Base-by-base conservation (phyloP, 2,888 invertebrate species). In the Melipona bicolor region DNA sequence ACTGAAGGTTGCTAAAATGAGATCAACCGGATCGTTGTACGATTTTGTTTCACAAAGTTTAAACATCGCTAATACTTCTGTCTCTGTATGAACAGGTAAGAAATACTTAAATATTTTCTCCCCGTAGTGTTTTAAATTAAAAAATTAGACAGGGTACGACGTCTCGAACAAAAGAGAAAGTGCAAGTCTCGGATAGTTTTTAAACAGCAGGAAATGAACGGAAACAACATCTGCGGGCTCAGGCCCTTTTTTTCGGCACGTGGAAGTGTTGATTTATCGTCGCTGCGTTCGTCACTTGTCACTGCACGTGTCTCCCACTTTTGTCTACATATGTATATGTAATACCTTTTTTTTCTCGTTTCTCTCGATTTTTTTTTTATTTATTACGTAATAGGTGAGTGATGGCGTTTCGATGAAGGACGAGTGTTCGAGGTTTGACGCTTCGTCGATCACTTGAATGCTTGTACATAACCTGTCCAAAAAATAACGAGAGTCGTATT, bases 181-280 rank as follows among this genome's bases (percentile, higher is more conserved):
- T 62, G 74, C 43, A 71, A 73, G 62, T 70, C 36, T 5, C n/a
- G 73, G n/a, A 65, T 64, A 27, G n/a, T 69, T 69, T 70, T 79
- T 79, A 80, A 79, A 79, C 62, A 69, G n/a, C 17, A 56, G 27
- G 52, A 43, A 61, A 70, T 56, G 65, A 75, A 50, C 73, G 81
- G 79, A 56, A 65, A 64, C 64, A 79, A 79, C 79, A 80, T 80
- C 64, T 80, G 79, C 32, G 9, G 27, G 69, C 32, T 19, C 54
- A n/a, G 27, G 54, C 3, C 17, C 56, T 50, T 70, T 79, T 79
- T 79, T 68, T 56, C 67, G 56, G 27, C 50, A 49, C 68, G 50
- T 56, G 70, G 64, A 79, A 80, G 79, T 56, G 79, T 70, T 62
- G 64, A 80, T 80, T 79, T 79, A 79, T 80, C 32, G 77, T 21